These are phyloP conservation scores for Hecatera dysodea DNA, from an alignment of 2,888 invertebrate genomes.

Conservation along the genomic window DNA sequence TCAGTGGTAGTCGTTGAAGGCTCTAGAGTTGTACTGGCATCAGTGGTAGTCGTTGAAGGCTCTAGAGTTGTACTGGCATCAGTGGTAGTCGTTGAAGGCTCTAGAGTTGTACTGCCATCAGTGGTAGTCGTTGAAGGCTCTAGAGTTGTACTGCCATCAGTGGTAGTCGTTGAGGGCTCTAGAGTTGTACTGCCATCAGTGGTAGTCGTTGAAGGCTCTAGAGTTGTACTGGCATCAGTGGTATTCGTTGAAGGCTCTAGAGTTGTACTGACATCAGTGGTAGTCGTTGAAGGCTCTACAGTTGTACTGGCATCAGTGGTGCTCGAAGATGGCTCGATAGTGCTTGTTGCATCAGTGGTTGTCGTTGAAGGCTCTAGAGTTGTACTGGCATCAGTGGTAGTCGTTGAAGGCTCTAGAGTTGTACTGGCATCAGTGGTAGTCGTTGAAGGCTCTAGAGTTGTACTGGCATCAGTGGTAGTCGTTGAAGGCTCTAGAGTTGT, in stretches of 20 bases:
- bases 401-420: not conserved
- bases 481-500: too few species aligned
- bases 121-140: not conserved
- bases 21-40: not conserved
- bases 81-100: not conserved
- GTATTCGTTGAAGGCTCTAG: not conserved
- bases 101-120: not conserved
- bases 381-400: not conserved
- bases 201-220: not conserved
- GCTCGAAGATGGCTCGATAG: not conserved
- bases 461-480: too few species aligned
- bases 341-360: not conserved
- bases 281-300: not conserved
- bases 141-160: not conserved
- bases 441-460: not conserved
- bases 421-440: not conserved
- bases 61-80: not conserved
- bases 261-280: not conserved
- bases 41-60: not conserved
- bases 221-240: not conserved
- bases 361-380: not conserved
- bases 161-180: not conserved
- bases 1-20: not conserved
- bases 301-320: not conserved
- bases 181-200: not conserved